Evolutionary conservation across 1,140 invertebrate genomes (phyloP).

Genomic region (Zophobas morio): DNA sequence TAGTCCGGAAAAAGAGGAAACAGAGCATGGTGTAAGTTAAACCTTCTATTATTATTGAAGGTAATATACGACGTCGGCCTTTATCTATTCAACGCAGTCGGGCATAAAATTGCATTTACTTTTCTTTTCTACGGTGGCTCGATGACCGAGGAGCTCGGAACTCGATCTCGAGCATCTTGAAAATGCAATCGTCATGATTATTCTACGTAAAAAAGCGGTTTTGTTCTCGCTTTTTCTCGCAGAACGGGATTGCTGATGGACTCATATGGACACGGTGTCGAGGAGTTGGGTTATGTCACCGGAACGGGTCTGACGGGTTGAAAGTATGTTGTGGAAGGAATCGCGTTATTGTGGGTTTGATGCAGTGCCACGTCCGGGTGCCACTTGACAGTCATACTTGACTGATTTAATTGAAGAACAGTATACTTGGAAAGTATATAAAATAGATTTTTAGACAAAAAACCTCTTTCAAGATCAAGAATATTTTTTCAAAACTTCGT

Average conservation of each 20-base stretch:
- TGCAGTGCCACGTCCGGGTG: not conserved
- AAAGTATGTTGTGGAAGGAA: too few relatives aligned
- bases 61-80: constrained; percentile 29
- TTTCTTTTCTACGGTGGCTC: constrained; percentile 48
- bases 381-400: not conserved
- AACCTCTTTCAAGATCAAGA: not conserved
- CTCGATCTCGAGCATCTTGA: constrained; percentile 46
- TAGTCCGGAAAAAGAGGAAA: constrained; percentile 28
- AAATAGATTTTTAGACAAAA: too few relatives aligned
- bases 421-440: too few relatives aligned
- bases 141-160: constrained; percentile 33
- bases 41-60: constrained; percentile 37
- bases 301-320: constrained; percentile 7
- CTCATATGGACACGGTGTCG: constrained; percentile 17
- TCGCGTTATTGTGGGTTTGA: not conserved
- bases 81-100: constrained; percentile 48
- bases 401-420: not conserved
- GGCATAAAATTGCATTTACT: constrained; percentile 52
- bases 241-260: constrained; percentile 22
- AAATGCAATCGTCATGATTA: constrained; percentile 46
- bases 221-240: constrained; percentile 16
- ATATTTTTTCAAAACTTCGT: not conserved
- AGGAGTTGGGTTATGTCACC: constrained; percentile 28
- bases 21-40: constrained; percentile 26
- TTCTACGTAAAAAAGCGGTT: constrained; percentile 42